Percentiles rank a stretch among this genome's conserved stretches.
Evolutionary conservation across 2,797 vertebrate genomes (phyloP).

Genomic region (Typhlichthys subterraneus): DNA sequence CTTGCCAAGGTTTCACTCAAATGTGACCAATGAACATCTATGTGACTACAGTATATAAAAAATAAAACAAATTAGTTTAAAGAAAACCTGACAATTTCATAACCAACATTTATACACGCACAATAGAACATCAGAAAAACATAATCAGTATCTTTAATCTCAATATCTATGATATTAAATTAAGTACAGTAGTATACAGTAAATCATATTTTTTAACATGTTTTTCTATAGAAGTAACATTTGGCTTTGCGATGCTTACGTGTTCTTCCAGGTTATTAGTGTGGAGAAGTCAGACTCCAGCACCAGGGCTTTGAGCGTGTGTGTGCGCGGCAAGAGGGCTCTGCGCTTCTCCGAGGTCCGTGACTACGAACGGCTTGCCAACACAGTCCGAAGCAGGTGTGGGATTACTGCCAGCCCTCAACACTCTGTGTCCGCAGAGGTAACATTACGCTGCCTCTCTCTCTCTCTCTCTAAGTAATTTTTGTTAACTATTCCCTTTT

Average conservation of each 20-base stretch:
- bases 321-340: slow-evolving; percentile 87
- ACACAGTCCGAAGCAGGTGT: slow-evolving; percentile 82
- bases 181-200: not conserved
- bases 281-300: slow-evolving; percentile 83
- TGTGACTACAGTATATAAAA: not conserved
- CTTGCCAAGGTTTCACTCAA: too few relatives aligned
- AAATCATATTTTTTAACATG: too few relatives aligned
- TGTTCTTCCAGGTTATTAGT: slow-evolving; percentile 78
- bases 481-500: not conserved
- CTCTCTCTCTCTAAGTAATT: not conserved
- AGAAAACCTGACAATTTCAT: not conserved
- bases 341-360: slow-evolving; percentile 91
- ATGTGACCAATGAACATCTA: too few relatives aligned
- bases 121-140: not conserved
- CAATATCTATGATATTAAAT: not conserved
- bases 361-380: slow-evolving; percentile 86
- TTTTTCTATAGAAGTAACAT: slow-evolving; percentile 1
- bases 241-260: slow-evolving; percentile 2
- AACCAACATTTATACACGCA: not conserved
- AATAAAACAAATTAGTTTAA: not conserved
- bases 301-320: slow-evolving; percentile 84
- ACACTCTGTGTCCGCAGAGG: slow-evolving; percentile 79
- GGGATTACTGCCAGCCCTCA: slow-evolving; percentile 80
- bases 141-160: not conserved
- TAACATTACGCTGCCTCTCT: slow-evolving; percentile 54